Evolutionary conservation across 2,888 invertebrate genomes (phyloP).

Genomic region (Idaea dimidiata): DNA sequence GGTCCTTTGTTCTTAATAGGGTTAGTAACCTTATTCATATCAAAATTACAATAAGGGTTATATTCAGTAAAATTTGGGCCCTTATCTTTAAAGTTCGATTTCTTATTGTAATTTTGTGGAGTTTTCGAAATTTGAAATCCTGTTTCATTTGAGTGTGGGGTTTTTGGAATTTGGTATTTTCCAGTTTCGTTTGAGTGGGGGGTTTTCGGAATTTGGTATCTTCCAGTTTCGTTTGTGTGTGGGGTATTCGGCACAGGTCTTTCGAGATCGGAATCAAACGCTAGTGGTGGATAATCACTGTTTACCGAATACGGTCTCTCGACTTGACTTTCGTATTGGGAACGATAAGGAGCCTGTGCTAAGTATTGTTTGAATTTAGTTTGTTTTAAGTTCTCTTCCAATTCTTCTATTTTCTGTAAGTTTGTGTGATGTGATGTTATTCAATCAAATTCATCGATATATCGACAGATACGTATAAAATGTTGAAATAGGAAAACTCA

Average conservation of each 20-base stretch:
- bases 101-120: not conserved
- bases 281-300: not conserved
- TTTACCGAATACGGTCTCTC: slow-evolving; percentile 61
- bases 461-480: not conserved
- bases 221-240: not conserved
- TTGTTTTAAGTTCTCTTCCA: slow-evolving; percentile 73
- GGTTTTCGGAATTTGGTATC: not conserved
- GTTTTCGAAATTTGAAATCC: not conserved
- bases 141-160: not conserved
- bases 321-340: slow-evolving; percentile 57
- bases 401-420: slow-evolving; percentile 62
- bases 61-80: slow-evolving; percentile 22
- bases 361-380: slow-evolving; percentile 69
- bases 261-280: not conserved
- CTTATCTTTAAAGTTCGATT: not conserved
- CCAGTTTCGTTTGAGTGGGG: not conserved
- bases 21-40: not conserved
- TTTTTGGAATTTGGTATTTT: not conserved
- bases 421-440: slow-evolving; percentile 6
- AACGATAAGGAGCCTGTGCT: slow-evolving; percentile 52
- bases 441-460: not conserved
- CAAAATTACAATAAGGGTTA: slow-evolving; percentile 37
- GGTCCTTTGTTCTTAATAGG: not conserved
- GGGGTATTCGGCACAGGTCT: not conserved
- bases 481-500: slow-evolving; percentile 30